Conservation (phyloP, 30 jellyfish, hydroid and myxozoan genomes). For the Catostylus mosaicus region DNA sequence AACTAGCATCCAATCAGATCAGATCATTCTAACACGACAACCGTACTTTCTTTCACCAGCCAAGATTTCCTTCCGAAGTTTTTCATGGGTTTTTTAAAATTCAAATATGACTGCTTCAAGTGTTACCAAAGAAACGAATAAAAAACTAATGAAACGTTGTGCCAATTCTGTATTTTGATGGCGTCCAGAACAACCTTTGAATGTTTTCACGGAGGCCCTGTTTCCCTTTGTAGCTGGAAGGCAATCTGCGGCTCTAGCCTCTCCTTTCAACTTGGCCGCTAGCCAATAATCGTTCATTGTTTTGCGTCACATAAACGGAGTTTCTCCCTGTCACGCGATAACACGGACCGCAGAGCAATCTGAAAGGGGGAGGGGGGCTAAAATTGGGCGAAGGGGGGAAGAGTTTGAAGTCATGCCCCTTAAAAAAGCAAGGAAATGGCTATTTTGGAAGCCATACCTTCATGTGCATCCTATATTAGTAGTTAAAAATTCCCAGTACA, state of each 20-base stretch:
- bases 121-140: neutral
- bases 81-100: neutral
- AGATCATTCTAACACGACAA: neutral
- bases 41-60: neutral
- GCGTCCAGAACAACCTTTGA: neutral
- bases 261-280: no score
- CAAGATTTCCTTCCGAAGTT: neutral
- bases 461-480: no score
- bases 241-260: neutral
- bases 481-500: no score
- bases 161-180: neutral
- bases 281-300: no score
- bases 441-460: no score
- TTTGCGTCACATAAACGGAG: no score
- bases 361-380: no score
- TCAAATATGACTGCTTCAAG: neutral
- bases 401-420: neutral
- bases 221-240: neutral
- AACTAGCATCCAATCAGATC: conserved; percentile 39
- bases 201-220: neutral
- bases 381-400: no score
- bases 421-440: no score
- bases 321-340: no score
- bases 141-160: neutral
- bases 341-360: no score